Evolutionary conservation across 2,797 vertebrate genomes (phyloP).

Genomic region (Acipenser ruthenus): DNA sequence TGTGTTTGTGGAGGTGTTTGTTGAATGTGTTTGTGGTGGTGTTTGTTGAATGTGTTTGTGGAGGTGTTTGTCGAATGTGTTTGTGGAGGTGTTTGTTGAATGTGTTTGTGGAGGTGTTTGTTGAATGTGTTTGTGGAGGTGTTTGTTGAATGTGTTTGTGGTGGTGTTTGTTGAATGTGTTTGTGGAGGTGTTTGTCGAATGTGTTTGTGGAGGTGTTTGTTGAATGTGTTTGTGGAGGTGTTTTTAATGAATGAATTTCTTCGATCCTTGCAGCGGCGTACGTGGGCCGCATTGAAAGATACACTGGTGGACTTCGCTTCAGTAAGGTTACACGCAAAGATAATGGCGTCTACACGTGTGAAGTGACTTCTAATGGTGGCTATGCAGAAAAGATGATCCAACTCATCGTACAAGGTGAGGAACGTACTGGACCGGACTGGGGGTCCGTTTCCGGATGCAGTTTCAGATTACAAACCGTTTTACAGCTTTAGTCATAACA

Average conservation of each 20-base stretch:
- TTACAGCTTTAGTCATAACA: neutral
- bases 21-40: no score
- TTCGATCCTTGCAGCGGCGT: constrained; percentile 47
- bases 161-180: no score
- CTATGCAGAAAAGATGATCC: constrained; percentile 44
- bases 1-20: no score
- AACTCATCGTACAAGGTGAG: constrained; percentile 69
- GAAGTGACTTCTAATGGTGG: constrained; percentile 51
- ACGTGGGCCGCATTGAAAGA: constrained; percentile 40
- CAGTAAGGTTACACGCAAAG: constrained; percentile 51
- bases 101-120: no score
- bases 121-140: no score
- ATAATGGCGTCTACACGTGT: constrained; percentile 68
- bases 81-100: no score
- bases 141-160: no score
- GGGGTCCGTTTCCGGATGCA: neutral
- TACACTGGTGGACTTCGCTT: constrained; percentile 47
- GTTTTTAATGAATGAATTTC: neutral
- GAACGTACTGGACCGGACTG: neutral
- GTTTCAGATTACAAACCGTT: neutral
- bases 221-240: neutral
- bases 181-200: neutral
- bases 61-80: no score
- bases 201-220: no score
- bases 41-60: no score